Conservation (phyloP, 2,888 invertebrate species). For the Norana najaformis region DNA sequence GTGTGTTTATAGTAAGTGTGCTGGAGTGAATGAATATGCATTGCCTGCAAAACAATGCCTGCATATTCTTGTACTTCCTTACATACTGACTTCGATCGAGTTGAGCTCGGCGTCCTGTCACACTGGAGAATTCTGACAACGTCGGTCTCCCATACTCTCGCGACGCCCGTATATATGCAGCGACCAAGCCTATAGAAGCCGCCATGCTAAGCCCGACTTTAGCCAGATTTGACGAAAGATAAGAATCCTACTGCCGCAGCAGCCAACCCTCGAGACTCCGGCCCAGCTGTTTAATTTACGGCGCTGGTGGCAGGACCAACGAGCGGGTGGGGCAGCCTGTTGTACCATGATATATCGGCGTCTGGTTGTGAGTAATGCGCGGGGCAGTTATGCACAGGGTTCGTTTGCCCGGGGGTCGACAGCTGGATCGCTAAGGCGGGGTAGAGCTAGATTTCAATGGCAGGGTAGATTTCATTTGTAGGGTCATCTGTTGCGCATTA, state of each 20-base stretch:
- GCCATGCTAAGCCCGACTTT: not conserved
- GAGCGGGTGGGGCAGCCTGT: not conserved
- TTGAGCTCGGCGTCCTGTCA: not conserved
- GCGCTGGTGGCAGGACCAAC: not conserved
- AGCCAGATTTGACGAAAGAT: not conserved
- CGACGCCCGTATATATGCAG: not conserved
- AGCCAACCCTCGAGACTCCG: not conserved
- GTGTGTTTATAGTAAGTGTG: not conserved
- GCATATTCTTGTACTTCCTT: not conserved
- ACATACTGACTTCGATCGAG: not conserved
- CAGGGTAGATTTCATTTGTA: no score
- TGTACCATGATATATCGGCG: not conserved
- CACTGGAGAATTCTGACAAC: not conserved
- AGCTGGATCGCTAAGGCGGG: not conserved
- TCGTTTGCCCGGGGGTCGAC: not conserved
- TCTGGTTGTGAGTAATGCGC: not conserved
- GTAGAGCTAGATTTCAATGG: not conserved
- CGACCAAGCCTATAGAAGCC: not conserved
- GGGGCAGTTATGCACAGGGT: not conserved
- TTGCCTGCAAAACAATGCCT: not conserved
- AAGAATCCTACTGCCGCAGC: not conserved
- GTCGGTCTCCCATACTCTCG: not conserved
- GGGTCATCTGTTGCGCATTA: conserved; percentile 13
- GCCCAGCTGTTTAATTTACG: conserved; percentile 3
- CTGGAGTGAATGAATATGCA: not conserved